Percentiles rank a stretch among this genome's conserved stretches.
These are phyloP conservation scores for Crambe crambe DNA, from an alignment of 37 sponge, comb jelly and placozoan genomes.

Conservation along the genomic window DNA sequence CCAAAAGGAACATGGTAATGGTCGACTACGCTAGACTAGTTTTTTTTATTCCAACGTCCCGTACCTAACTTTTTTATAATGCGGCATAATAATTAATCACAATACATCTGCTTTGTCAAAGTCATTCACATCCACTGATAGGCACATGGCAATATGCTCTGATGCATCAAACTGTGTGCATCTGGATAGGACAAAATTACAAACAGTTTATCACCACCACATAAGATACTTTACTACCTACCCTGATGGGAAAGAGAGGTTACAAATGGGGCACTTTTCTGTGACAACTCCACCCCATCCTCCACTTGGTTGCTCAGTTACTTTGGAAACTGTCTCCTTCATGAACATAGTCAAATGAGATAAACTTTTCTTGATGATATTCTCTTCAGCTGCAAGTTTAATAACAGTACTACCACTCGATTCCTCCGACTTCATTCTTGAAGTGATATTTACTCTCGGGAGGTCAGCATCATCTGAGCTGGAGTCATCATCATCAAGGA, in stretches of 20 bases:
- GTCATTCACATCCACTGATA: neutral
- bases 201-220: neutral
- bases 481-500: neutral
- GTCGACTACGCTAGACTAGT: too few species aligned
- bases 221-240: neutral
- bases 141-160: constrained; percentile 41
- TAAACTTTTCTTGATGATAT: too few species aligned
- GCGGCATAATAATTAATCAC: too few species aligned
- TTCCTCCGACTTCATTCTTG: neutral
- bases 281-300: neutral
- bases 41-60: too few species aligned
- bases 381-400: neutral
- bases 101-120: neutral
- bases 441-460: neutral
- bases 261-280: constrained; percentile 1
- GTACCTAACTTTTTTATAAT: too few species aligned
- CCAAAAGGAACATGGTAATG: neutral
- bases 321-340: neutral
- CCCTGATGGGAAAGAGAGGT: neutral
- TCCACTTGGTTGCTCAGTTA: neutral
- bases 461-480: neutral
- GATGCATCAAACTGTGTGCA: constrained; percentile 27
- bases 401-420: neutral
- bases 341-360: too few species aligned
- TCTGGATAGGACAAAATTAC: constrained; percentile 4